Base-by-base conservation (phyloP, 2,113 vertebrate species). In the Saguinus midas region DNA sequence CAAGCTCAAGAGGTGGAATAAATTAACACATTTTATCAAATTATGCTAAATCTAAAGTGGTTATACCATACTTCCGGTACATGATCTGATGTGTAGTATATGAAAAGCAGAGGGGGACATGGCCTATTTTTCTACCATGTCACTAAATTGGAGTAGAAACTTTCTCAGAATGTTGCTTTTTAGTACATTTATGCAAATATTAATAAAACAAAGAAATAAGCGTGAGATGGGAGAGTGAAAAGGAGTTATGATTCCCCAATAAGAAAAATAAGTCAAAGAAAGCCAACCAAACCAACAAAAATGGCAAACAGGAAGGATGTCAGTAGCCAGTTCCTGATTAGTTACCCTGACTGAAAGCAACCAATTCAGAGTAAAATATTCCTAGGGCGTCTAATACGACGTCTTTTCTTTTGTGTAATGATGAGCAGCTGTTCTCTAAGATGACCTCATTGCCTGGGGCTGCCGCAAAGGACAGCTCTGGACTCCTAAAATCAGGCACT, bases 1-100 rank as follows among this genome's bases (percentile, higher is more conserved):
- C 52, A 55, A 83, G 50, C 14, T 87, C 75, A 57, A 90, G 20
- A 78, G 90, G 52, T 95, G 37, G 52, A 86, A 95, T 94, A 94
- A 89, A 87, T 90, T 87, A 83, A 55, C 45, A 84, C 12, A 50
- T n/a, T 50, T 48, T 66, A 75, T 93, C 48, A 57, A 83, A 91
- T 76, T 40, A 48, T 52, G 55, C 64, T 70, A 75, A 92, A 82
- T 94, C 16, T 68, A 50, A 73, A 80, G 68, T 6, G n/a, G 29
- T 55, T 37, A 35, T 12, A 40, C 43, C 48, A 43, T 78, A 78
- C 58, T 96, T 82, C 52, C 32, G 21, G 61, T 23, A n/a, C 18
- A 23, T 25, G 13, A 81, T 64, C 66, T 40, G 32, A 76, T 73
- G 16, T 37, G 66, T 40, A 35, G n/a, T n/a, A 6, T 61, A 12